A percentile compares a stretch with the other conserved stretches of the same genome.
Conservation (phyloP, 2,797 vertebrate species). For the Australoheros facetus region DNA sequence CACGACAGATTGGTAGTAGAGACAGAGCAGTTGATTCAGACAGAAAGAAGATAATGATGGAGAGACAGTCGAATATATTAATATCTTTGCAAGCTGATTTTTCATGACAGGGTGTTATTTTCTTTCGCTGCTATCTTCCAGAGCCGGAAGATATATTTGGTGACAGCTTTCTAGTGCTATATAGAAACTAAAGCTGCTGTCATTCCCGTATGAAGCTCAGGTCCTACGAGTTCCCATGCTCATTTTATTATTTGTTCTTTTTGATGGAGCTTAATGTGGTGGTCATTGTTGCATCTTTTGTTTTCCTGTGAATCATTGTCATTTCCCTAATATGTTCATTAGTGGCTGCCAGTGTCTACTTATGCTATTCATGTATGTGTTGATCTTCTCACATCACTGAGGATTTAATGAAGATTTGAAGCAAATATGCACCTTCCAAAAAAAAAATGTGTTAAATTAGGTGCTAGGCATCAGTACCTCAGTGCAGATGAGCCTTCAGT, state of each 20-base stretch:
- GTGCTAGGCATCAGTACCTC: not conserved
- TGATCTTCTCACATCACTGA: not conserved
- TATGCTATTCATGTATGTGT: slow-evolving; percentile 23
- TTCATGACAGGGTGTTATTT: slow-evolving; percentile 23
- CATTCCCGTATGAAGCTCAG: not conserved
- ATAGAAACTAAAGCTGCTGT: not conserved
- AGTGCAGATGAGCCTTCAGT: slow-evolving; percentile 11
- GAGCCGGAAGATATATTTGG: slow-evolving; percentile 1
- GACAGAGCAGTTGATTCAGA: slow-evolving; percentile 15
- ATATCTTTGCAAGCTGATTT: slow-evolving; percentile 30
- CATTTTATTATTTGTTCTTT: slow-evolving; percentile 11
- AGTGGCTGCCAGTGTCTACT: slow-evolving; percentile 1
- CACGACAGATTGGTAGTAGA: not conserved
- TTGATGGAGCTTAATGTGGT: slow-evolving; percentile 1
- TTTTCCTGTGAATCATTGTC: slow-evolving; percentile 14
- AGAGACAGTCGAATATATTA: slow-evolving; percentile 36
- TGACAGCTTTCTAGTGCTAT: not conserved
- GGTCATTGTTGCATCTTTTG: slow-evolving; percentile 12
- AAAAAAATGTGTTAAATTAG: not conserved
- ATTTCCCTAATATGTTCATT: slow-evolving; percentile 33
- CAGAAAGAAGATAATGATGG: slow-evolving; percentile 41
- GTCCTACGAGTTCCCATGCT: not conserved
- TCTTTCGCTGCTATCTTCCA: not conserved
- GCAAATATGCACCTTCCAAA: not conserved
- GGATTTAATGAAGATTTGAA: not conserved